A percentile compares a stretch with the other conserved stretches of the same genome.
These are phyloP conservation scores for Platycnemis pennipes DNA, from an alignment of 2,888 invertebrate species.

Conservation along the genomic window DNA sequence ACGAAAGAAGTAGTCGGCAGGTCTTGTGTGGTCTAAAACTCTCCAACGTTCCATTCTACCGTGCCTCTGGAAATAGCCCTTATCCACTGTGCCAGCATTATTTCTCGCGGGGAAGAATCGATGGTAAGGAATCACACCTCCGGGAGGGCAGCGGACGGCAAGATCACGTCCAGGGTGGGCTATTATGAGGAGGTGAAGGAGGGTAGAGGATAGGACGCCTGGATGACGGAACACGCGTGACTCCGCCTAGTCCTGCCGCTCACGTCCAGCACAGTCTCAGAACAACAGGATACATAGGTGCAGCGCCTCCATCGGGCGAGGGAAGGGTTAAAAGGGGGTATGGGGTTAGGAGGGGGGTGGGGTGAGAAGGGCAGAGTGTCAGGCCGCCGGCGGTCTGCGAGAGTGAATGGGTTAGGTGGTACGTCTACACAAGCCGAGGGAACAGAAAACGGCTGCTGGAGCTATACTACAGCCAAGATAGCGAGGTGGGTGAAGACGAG, in stretches of 20 bases:
- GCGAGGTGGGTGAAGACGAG: too few species aligned
- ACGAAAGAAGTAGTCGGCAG: not conserved
- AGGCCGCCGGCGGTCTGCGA: too few species aligned
- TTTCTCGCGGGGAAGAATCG: not conserved
- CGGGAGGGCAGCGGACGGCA: not conserved
- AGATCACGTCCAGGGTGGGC: not conserved
- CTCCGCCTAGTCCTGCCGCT: not conserved
- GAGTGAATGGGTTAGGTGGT: too few species aligned
- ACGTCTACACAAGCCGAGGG: too few species aligned
- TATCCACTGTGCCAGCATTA: not conserved
- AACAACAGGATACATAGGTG: not conserved
- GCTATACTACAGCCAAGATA: too few species aligned
- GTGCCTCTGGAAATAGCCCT: not conserved
- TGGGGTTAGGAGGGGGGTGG: not conserved
- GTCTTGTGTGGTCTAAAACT: not conserved
- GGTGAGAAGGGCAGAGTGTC: not conserved
- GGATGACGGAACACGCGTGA: not conserved
- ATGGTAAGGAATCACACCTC: not conserved
- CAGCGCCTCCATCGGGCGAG: not conserved
- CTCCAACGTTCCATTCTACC: not conserved
- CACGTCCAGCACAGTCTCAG: not conserved
- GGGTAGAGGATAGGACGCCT: not conserved
- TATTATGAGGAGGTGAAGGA: not conserved
- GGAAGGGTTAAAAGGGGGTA: not conserved
- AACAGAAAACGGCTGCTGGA: too few species aligned